A percentile compares a stretch with the other conserved stretches of the same genome.
phyloP scores from a whole-genome alignment of 2,797 vertebrate species.

The Ibycter americanus region DNA sequence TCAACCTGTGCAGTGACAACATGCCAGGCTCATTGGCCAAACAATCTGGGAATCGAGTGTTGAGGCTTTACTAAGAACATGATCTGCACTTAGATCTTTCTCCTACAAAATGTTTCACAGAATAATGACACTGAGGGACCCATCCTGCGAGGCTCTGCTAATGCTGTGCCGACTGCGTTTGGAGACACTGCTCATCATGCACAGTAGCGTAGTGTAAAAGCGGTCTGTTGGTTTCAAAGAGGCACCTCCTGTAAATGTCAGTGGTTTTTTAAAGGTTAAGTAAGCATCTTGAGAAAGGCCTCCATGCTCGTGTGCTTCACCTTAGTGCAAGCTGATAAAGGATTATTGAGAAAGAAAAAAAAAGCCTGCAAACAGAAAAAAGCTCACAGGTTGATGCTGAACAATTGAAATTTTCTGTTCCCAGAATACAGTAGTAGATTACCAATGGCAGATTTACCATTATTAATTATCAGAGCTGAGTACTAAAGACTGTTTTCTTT shows the following conservation, averaged over 20 bases:
- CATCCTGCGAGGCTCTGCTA: neutral
- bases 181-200: neutral
- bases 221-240: slow-evolving; percentile 14
- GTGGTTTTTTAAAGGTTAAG: slow-evolving; percentile 74
- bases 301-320: slow-evolving; percentile 40
- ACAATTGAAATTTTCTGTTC: slow-evolving; percentile 11
- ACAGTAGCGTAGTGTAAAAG: fast-evolving
- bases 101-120: neutral
- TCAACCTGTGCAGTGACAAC: fast-evolving
- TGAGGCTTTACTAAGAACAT: neutral
- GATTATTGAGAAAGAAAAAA: slow-evolving; percentile 47
- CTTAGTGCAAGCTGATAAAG: slow-evolving; percentile 65
- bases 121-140: fast-evolving
- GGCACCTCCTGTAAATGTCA: slow-evolving; percentile 65
- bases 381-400: neutral
- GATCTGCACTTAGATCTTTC: neutral
- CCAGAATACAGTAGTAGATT: slow-evolving; percentile 36
- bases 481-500: slow-evolving; percentile 74
- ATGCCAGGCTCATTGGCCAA: fast-evolving
- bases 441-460: slow-evolving; percentile 71
- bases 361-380: slow-evolving; percentile 67
- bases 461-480: slow-evolving; percentile 74
- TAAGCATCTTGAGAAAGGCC: slow-evolving; percentile 66
- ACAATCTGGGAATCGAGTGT: fast-evolving
- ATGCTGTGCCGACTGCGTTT: neutral